A percentile compares a stretch with the other conserved stretches of the same genome.
Conservation (phyloP, 2,888 invertebrate genomes). For the Eilema depressum region DNA sequence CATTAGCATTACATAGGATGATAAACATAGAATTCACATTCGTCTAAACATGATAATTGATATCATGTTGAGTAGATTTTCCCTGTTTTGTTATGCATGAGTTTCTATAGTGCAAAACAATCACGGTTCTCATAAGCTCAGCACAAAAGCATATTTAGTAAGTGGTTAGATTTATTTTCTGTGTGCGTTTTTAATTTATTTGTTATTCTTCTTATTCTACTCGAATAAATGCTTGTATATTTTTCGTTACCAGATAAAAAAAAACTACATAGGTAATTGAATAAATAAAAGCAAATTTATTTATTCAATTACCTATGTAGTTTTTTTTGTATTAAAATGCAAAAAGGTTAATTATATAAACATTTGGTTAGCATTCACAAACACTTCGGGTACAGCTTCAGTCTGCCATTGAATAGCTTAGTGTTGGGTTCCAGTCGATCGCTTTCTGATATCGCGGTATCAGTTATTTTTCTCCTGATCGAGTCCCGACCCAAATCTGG, state of each 20-base stretch:
- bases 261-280: not conserved
- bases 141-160: no score
- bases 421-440: slow-evolving; percentile 73
- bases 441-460: slow-evolving; percentile 70
- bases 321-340: not conserved
- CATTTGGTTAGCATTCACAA: slow-evolving; percentile 52
- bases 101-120: no score
- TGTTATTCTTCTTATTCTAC: no score
- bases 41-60: not conserved
- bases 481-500: slow-evolving; percentile 61
- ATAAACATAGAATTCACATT: not conserved
- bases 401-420: slow-evolving; percentile 69
- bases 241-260: not conserved
- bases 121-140: no score
- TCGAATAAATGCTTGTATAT: not conserved
- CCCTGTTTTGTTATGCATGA: no score
- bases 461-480: slow-evolving; percentile 76
- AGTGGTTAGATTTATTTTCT: no score
- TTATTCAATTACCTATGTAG: no score
- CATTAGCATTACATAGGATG: no score
- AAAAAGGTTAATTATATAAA: not conserved
- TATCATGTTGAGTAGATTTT: not conserved
- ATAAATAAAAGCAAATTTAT: not conserved
- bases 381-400: slow-evolving; percentile 45
- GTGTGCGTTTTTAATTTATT: no score